A percentile compares a stretch with the other conserved stretches of the same genome.
phyloP scores from a whole-genome alignment of 2,113 vertebrate species.

The Myiozetetes cayanensis region DNA sequence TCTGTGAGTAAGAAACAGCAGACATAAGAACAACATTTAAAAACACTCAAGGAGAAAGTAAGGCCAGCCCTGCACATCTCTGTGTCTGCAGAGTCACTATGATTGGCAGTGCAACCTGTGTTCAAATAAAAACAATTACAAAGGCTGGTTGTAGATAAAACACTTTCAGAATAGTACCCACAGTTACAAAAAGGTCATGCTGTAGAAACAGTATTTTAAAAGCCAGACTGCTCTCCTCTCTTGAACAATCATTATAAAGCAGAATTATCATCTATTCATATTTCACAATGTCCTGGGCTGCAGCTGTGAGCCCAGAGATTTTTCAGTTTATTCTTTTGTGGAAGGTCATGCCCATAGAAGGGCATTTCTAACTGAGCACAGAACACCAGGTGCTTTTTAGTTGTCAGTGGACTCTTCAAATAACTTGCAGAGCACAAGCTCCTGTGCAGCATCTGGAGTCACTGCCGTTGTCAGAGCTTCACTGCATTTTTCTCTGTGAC shows the following conservation, averaged over 20 bases:
- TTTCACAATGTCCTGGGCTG: not conserved
- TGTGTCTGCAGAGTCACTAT: rapidly evolving
- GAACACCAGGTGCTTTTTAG: not conserved
- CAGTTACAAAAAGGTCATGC: not conserved
- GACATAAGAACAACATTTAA: not conserved
- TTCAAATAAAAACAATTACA: not conserved
- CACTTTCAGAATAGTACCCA: not conserved
- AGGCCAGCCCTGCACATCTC: not conserved
- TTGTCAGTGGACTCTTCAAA: not conserved
- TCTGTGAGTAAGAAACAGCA: not conserved
- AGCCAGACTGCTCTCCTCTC: not conserved
- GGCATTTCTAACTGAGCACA: not conserved
- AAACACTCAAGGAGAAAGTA: not conserved
- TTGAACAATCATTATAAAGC: not conserved
- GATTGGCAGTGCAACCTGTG: not conserved
- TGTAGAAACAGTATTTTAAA: not conserved
- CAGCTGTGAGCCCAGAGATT: not conserved
- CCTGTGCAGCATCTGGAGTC: rapidly evolving
- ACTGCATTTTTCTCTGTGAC: rapidly evolving
- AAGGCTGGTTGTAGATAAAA: not conserved
- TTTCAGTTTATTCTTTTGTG: not conserved
- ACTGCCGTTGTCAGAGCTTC: not conserved
- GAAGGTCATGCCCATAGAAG: not conserved
- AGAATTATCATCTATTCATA: not conserved
- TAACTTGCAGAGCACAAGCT: not conserved